phyloP scores from a whole-genome alignment of 2,797 vertebrate species.

The Trematomus bernacchii region DNA sequence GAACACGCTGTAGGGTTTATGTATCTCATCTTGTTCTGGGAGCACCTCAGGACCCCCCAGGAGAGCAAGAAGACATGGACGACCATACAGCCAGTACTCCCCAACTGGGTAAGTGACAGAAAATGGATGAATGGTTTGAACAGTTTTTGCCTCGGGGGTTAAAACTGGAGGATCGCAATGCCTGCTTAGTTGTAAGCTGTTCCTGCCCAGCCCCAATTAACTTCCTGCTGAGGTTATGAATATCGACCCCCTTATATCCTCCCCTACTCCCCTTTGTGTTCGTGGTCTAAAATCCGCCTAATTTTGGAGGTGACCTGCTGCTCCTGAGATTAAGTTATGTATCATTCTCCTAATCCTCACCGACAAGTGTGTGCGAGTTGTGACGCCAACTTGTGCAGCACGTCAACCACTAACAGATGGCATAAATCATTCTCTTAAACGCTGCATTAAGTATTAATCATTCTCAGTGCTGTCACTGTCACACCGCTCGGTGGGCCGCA shows the following conservation, averaged over 20 bases:
- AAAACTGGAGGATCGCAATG: constrained; percentile 25
- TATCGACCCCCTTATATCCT: constrained; percentile 47
- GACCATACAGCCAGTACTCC: not conserved
- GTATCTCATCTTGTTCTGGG: constrained; percentile 6
- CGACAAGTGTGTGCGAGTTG: constrained; percentile 82
- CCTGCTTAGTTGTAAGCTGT: constrained; percentile 31
- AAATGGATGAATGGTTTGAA: constrained; percentile 42
- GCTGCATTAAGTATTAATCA: constrained; percentile 90
- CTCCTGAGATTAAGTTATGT: constrained; percentile 85
- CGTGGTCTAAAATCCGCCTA: constrained; percentile 78
- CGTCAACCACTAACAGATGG: constrained; percentile 87
- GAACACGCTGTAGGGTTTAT: not conserved
- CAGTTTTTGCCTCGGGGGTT: not conserved
- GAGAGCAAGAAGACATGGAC: not conserved
- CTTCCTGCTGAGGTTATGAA: constrained; percentile 66
- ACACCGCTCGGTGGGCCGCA: constrained; percentile 71
- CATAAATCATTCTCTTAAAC: constrained; percentile 91
- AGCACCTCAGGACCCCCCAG: not conserved
- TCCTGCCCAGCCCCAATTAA: constrained; percentile 61
- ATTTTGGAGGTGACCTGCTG: constrained; percentile 85
- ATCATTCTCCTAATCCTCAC: constrained; percentile 84
- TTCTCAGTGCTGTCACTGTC: constrained; percentile 85
- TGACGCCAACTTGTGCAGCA: constrained; percentile 78
- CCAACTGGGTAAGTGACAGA: constrained; percentile 25
- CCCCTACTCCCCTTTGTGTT: constrained; percentile 64